Base-by-base conservation (phyloP, 2,888 invertebrate genomes). In the Nemotelus nigrinus region DNA sequence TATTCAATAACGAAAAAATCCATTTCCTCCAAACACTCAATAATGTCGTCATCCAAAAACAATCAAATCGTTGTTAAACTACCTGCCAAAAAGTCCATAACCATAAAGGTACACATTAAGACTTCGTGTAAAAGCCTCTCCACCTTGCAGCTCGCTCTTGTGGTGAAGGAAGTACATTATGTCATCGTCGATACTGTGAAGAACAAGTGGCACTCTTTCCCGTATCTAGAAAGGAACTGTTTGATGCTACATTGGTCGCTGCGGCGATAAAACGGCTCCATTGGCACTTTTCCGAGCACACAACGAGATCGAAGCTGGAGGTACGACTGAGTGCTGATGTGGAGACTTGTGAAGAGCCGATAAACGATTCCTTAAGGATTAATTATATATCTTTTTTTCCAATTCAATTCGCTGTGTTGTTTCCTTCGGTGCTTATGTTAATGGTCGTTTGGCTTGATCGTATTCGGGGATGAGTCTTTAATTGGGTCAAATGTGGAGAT, bases 11-110 rank as follows among this genome's bases (percentile, higher is more conserved):
- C 25, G 25, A 25, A 25, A 25, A 25, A 25, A 25, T 25, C 25
- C 25, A 1, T 25, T 25, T 25, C 25, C 25, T 25, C 25, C 25
- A 25, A 1, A 25, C 25, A 25, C 3, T 10, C 60, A 60, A 74
- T 74, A 74, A 74, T 63, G 63, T 60, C 44, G 74, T 63, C 74
- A 74, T 74, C 74, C 63, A 10, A 74, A 74, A 74, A 74, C 74
- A 74, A 74, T 74, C 74, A 74, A 60, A 48, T 43, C 48, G 74
- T 63, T 50, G 60, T 74, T 74, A 74, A 74, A 74, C 60, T 74
- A 74, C 74, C 74, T 72, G 60, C 48, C 74, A 60, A 74, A 60
- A 74, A 74, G 57, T 48, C 60, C 63, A 74, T 74, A 74, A 74
- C 63, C 74, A 63, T 74, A 74, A 74, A 74, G 60, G 58, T 50